These are phyloP conservation scores for Brachionus manjavacas DNA, from an alignment of 1,140 invertebrate genomes.

Conservation along the genomic window DNA sequence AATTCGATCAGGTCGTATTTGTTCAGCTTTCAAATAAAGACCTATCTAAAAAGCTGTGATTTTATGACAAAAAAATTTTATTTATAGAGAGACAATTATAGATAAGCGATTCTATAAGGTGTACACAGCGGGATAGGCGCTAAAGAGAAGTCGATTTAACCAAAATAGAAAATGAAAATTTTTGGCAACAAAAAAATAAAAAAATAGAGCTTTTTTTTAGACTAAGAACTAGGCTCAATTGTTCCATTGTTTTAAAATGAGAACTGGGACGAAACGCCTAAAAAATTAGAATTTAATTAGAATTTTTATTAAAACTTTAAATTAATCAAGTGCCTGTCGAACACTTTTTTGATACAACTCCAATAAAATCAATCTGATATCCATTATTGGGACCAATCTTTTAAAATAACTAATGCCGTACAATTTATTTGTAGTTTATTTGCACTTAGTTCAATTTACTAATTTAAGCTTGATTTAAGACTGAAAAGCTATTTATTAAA, in stretches of 20 bases:
- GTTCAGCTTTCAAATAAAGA: not conserved
- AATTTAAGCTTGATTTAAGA: not conserved
- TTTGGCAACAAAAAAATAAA: not conserved
- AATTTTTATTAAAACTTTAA: not conserved
- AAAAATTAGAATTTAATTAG: not conserved
- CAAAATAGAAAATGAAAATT: not conserved
- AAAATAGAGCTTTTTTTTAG: not conserved
- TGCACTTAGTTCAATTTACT: not conserved
- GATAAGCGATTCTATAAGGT: not conserved
- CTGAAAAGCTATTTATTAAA: not conserved
- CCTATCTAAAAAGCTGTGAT: not conserved
- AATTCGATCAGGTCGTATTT: not conserved
- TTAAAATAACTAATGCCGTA: not conserved
- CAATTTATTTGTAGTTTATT: not conserved
- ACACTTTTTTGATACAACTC: not conserved
- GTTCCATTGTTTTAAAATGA: not conserved
- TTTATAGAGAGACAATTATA: not conserved
- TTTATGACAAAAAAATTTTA: not conserved
- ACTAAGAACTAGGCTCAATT: not conserved
- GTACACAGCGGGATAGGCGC: not conserved
- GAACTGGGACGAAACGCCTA: not conserved
- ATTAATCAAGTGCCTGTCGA: constrained; percentile 1
- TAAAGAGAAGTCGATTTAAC: not conserved
- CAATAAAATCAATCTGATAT: not conserved
- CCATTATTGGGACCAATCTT: not conserved